phyloP scores from a whole-genome alignment of 2,888 invertebrate species.

The Dimorphilus gyrociliatus region DNA sequence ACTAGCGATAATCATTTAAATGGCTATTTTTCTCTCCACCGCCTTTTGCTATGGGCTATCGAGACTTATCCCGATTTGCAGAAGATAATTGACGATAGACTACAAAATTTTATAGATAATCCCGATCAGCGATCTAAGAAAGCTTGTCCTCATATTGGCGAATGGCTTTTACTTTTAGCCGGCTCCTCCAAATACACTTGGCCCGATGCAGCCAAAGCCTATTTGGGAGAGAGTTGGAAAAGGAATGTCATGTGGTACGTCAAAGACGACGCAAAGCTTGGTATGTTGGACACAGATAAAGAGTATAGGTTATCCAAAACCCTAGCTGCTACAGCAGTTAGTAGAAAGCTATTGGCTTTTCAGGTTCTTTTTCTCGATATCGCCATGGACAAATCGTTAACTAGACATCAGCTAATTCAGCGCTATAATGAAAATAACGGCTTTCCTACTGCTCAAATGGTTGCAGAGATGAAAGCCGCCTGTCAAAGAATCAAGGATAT shows the following conservation, averaged over 20 bases:
- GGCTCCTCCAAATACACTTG: constrained; percentile 22
- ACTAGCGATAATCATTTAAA: constrained; percentile 23
- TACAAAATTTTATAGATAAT: constrained; percentile 18
- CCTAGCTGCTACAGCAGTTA: constrained; percentile 17
- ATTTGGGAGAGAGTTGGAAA: constrained; percentile 20
- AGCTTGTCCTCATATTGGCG: constrained; percentile 23
- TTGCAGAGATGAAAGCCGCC: constrained; percentile 18
- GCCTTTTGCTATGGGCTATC: constrained; percentile 21
- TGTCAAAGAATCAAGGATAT: constrained; percentile 16
- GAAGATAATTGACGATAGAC: constrained; percentile 12
- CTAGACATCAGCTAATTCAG: constrained; percentile 14
- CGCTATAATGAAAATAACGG: constrained; percentile 21
- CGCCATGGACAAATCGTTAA: constrained; percentile 19
- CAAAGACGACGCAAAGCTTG: constrained; percentile 21
- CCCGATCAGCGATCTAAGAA: constrained; percentile 17
- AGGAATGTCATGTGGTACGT: constrained; percentile 28
- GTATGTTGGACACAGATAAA: constrained; percentile 18
- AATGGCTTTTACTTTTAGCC: constrained; percentile 21
- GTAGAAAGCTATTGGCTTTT: constrained; percentile 22
- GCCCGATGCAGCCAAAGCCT: constrained; percentile 19
- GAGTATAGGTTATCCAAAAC: constrained; percentile 17
- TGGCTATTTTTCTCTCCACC: constrained; percentile 22
- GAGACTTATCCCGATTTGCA: constrained; percentile 20
- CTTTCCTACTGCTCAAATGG: constrained; percentile 21
- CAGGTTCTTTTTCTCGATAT: constrained; percentile 22